Percentiles rank a stretch among this genome's conserved stretches.
These are phyloP conservation scores for Malurus cyaneus DNA, from an alignment of 2,113 vertebrate species.

Conservation along the genomic window DNA sequence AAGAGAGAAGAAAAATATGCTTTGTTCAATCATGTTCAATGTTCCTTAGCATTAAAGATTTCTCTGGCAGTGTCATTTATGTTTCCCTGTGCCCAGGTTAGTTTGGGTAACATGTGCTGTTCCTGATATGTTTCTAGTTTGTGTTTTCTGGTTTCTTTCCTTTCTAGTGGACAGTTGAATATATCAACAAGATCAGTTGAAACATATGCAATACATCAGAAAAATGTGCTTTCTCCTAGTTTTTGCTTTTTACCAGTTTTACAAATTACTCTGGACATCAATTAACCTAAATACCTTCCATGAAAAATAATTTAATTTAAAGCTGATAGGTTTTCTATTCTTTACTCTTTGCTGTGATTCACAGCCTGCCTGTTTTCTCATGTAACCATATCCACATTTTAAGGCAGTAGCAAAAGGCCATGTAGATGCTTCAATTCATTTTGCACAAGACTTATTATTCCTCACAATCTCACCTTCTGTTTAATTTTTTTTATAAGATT, in stretches of 20 bases:
- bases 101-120: not conserved
- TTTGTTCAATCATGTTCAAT: too few relatives aligned
- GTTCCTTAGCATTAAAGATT: not conserved
- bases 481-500: not conserved
- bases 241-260: not conserved
- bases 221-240: not conserved
- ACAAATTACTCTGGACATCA: not conserved
- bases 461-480: not conserved
- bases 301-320: not conserved
- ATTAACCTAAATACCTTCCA: not conserved
- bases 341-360: not conserved
- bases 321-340: not conserved
- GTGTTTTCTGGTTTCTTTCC: not conserved
- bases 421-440: not conserved
- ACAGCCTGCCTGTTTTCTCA: not conserved
- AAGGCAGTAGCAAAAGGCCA: not conserved
- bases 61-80: not conserved
- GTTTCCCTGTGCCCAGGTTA: not conserved
- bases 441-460: not conserved
- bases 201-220: not conserved
- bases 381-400: not conserved
- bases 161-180: not conserved
- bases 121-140: not conserved
- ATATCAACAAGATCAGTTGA: not conserved
- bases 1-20: not conserved